A percentile compares a stretch with the other conserved stretches of the same genome.
These are phyloP conservation scores for silkworm (Bombyx mori) DNA, from an alignment of 1,140 invertebrate genomes.

Conservation along the genomic window DNA sequence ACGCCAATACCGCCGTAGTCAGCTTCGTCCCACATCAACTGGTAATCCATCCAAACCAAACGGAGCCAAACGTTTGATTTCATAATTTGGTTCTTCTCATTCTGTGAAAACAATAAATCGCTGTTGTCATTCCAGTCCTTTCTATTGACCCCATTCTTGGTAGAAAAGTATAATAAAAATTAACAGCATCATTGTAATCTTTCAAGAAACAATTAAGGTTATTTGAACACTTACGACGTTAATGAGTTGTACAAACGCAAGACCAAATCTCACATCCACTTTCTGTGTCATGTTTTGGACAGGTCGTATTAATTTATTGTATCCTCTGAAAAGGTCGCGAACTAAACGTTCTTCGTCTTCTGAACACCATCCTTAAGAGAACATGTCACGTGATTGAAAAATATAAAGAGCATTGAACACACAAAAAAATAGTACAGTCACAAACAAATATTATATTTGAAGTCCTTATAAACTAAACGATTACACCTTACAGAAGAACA, in stretches of 20 bases:
- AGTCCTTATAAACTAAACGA: too few species aligned
- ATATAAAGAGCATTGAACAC: too few species aligned
- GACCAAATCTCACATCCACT: constrained; percentile 95
- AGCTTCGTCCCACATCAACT: constrained; percentile 97
- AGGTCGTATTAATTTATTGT: constrained; percentile 98
- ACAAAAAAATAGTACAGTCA: too few species aligned
- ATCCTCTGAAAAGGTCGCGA: constrained; percentile 96
- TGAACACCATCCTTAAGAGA: constrained; percentile 75
- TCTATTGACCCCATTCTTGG: too few species aligned
- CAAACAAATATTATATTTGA: too few species aligned
- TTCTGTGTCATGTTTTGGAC: constrained; percentile 98
- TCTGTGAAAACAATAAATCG: constrained; percentile 77
- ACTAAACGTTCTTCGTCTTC: constrained; percentile 97
- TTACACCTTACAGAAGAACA: too few species aligned
- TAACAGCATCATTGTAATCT: too few species aligned
- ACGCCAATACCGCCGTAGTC: constrained; percentile 98
- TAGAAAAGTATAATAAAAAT: too few species aligned
- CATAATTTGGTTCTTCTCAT: constrained; percentile 99
- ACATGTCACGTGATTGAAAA: neutral
- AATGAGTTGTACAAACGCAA: constrained; percentile 98
- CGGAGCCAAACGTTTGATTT: constrained; percentile 98
- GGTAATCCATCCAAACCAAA: constrained; percentile 98
- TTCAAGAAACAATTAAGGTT: too few species aligned
- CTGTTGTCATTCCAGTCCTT: too few species aligned
- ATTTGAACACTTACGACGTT: constrained; percentile 88